Evolutionary conservation across 2,113 vertebrate species (phyloP), one percentile per base, ranked within the genome.

Genomic region (Chionodraco myersi): DNA sequence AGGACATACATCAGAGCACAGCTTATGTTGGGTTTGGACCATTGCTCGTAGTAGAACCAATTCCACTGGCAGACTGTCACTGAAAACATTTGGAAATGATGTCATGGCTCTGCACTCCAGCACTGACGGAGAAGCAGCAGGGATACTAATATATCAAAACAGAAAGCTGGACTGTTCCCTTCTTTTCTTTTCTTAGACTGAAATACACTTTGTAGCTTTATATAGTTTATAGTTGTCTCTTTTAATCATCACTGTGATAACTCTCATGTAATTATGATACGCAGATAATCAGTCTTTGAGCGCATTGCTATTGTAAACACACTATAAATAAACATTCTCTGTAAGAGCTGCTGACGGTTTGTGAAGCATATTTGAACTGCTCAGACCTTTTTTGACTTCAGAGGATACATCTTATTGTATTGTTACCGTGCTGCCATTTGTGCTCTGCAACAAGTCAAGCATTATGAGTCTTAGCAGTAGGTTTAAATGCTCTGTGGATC

Each of bases 31-130:
- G 62, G 75, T 51, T 77, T 82, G 80, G 73, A 54, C 51, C 49
- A 5, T 9, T 65, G 73, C 79, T 79, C 26, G 45, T 9, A 85
- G 77, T 65, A 87, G 68, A 82, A 74, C 65, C 26, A 53, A 57
- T 47, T 76, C 72, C 57, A 44, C 61, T 69, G 72, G 58, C 77
- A 45, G 81, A 57, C 82, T 80, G 85, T 87, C 87, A 80, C 2
- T 74, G 69, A 89, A 82, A 78, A 78, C 87, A 67, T 87, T 84
- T 90, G 80, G 72, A 80, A 59, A 79, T 91, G 81, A 90, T 84
- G 79, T 88, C 86, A 92, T 88, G 74, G 48, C 15, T 44, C 67
- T 78, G 75, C 73, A 52, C 70, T 78, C 54, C 62, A 70, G 72
- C 69, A 59, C 71, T 76, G 88, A 88, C 1, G 21, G 75, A 83